These are phyloP conservation scores for Atrichornis clamosus DNA, from an alignment of 2,113 vertebrate species.

Conservation along the genomic window DNA sequence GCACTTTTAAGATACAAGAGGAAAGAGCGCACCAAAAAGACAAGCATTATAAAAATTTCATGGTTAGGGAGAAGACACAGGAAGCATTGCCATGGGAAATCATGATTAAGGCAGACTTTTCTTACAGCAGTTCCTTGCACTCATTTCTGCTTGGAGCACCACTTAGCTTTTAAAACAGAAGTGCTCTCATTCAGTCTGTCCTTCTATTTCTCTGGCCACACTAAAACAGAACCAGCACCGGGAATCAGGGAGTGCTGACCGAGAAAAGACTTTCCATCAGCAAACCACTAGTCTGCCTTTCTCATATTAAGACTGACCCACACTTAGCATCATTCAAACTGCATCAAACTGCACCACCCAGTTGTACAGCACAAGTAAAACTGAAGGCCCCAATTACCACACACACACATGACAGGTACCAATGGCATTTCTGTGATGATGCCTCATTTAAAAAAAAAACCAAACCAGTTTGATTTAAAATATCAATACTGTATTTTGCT, in stretches of 20 bases:
- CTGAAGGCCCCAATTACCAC: neutral
- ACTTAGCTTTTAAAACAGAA: neutral
- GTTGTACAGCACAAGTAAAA: fast-evolving
- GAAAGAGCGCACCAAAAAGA: neutral
- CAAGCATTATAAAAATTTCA: neutral
- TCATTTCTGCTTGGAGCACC: neutral
- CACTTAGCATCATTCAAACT: neutral
- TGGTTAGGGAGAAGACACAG: neutral
- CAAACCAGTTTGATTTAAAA: neutral
- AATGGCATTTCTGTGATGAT: fast-evolving
- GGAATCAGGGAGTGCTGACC: neutral
- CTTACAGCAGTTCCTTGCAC: neutral
- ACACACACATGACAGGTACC: fast-evolving
- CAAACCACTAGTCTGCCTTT: neutral
- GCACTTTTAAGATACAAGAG: neutral
- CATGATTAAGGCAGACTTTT: neutral
- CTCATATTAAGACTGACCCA: neutral
- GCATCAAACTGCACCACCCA: neutral
- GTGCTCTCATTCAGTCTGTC: neutral
- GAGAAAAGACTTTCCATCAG: neutral
- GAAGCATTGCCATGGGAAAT: neutral
- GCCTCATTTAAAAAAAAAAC: neutral
- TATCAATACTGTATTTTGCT: neutral
- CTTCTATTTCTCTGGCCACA: neutral
- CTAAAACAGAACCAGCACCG: neutral